Base-by-base conservation (phyloP, 2,113 vertebrate genomes). In the Brevimyrus niger region DNA sequence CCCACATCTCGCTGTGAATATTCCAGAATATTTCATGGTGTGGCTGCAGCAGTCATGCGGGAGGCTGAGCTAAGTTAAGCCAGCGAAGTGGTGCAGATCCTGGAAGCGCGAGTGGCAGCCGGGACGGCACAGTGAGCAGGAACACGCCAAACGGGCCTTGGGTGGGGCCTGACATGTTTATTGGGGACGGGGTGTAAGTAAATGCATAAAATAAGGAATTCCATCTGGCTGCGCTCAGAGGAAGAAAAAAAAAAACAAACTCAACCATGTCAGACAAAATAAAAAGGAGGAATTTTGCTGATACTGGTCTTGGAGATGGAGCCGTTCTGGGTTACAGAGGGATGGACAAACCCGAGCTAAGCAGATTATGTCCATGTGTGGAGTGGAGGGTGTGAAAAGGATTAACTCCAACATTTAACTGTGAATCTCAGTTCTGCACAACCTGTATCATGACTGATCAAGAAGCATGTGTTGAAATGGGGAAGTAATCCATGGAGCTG, bases 1-100 rank as follows among this genome's bases (percentile, higher is more conserved):
- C 89, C 42, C 23, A 88, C 38, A 87, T 76, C 85, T 82, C 6
- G 46, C 88, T 92, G 90, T 91, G 85, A 46, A 89, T 88, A 73
- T 87, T 51, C 61, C 55, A 11, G 44, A 87, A 89, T 21, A 69
- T 65, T 69, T 15, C 4, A 0, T n/a, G 42, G 55, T 48, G 11
- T 44, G 44, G 42, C 42, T 9, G 10, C 58, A 17, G 44, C 21
- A 76, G 65, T 31, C 23, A 23, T 48, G 35, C 10, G 48, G 44
- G 15, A 46, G 44, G n/a, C 38, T 35, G 87, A 47, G 61, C 58
- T 73, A 19, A 65, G 11, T 13, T n/a, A 65, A 21, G 38, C 42
- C 82, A 3, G 73, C 82, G 1, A 84, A 2, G 58, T 51, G 85
- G 31, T 76, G 27, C 35, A 38, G 73, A 15, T 17, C 4, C 13